Evolutionary conservation across 2,797 vertebrate genomes (phyloP), one percentile per base, ranked within the genome.

Genomic region (Mus minutoides): DNA sequence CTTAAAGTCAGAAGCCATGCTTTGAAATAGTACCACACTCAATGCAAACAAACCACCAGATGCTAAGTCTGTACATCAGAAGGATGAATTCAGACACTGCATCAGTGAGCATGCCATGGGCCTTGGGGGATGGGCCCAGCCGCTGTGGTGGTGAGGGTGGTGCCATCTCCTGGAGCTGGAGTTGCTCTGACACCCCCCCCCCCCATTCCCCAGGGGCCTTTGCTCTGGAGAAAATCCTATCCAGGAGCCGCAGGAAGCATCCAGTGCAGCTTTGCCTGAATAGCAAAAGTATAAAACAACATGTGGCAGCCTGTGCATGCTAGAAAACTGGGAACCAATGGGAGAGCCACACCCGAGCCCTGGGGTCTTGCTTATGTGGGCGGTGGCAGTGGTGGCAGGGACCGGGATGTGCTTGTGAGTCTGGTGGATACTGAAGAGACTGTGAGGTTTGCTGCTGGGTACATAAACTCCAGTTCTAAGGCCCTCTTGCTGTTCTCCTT

Each of bases 291-390:
- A 17, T n/a, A 46, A 58, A 11, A 26, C 26, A 34, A n/a, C 34
- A 19, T 6, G 31, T 49, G 60, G 34, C 60, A 14, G 21, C 31
- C 43, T 86, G 43, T 14, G 43, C 31, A 6, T 49, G 58, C 4
- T 14, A 14, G 84, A n/a, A 64, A 37, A 7, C 43, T 49, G 17
- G 17, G 6, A 21, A 2, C 5, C 8, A 43, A 13, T 2, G 17
- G 31, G 29, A 22, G 17, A 6, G 6, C 8, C 54, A 52, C 31
- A 0, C 0, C 2, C 0, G 12, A 8, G 8, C 52, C 17, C 6
- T 1, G 4, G 4, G 5, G 24, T 34, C 0, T 52, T 14, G 31
- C 6, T 10, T 49, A 29, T 16, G 73, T 43, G 3, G 26, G 10
- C 0, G 2, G 31, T 17, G 54, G 40, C 29, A 1, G 76, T 0